These are phyloP conservation scores for Phocoena phocoena DNA, from an alignment of 2,113 vertebrate genomes.

Conservation along the genomic window DNA sequence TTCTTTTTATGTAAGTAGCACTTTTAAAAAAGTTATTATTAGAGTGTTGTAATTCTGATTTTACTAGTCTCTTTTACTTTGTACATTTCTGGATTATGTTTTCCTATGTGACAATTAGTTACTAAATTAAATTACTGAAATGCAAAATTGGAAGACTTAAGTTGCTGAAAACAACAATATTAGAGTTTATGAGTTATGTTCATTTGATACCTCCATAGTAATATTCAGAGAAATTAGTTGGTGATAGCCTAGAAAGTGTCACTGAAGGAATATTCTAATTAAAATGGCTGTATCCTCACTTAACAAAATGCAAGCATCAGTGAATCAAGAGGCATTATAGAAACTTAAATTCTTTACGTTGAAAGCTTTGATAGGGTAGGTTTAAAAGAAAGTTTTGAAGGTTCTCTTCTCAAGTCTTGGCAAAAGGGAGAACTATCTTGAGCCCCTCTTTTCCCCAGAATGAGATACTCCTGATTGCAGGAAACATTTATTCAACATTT, in stretches of 20 bases:
- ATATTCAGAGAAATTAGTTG: constrained; percentile 27
- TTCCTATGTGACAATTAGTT: neutral
- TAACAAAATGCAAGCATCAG: neutral
- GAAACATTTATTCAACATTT: neutral
- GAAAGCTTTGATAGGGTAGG: neutral
- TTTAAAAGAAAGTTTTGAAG: neutral
- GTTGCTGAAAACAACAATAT: neutral
- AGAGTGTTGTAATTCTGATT: constrained; percentile 39
- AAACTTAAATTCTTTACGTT: neutral
- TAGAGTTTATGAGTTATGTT: neutral
- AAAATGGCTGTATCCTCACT: constrained; percentile 7
- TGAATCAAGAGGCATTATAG: neutral
- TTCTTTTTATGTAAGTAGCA: neutral
- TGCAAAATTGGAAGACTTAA: neutral
- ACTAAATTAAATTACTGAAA: neutral
- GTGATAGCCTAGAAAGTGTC: neutral
- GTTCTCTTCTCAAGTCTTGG: neutral
- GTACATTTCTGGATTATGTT: neutral
- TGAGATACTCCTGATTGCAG: neutral
- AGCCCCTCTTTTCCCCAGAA: neutral
- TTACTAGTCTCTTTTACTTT: constrained; percentile 34
- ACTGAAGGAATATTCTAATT: neutral
- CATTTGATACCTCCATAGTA: neutral
- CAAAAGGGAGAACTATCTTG: neutral
- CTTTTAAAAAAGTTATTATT: neutral